Evolutionary conservation across 2,888 invertebrate genomes (phyloP), one percentile per base, ranked within the genome.

Genomic region (Andrena hattorfiana): DNA sequence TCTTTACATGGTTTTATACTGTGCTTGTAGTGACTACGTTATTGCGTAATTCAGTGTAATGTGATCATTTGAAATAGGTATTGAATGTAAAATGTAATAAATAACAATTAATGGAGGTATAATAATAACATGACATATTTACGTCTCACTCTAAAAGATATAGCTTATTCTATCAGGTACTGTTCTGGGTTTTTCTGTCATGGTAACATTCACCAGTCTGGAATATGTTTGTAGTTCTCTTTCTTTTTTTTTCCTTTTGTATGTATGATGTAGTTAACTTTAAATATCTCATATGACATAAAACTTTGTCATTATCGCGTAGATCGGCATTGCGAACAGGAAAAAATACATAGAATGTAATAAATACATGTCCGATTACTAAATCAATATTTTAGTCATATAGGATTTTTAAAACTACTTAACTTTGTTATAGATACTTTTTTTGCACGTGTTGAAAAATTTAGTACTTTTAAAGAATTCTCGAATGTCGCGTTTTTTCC

Each of bases 101-200:
- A 93, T 93, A 93, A 94, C 93, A 93, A 91, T 91, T 90, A 92
- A 90, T 92, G 92, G 91, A 93, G 92, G 92, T 93, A 93, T 90
- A 92, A 89, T 91, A 91, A 92, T 92, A 93, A 93, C 93, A 93
- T 91, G 93, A 93, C 93, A 93, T 93, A 90, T 89, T 90, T 92
- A 93, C 91, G 90, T 92, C 91, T 92, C 92, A 91, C 90, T 93
- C 92, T 93, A 93, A 93, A 92, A 90, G 91, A 93, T 93, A 93
- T 90, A 93, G 92, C 94, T 94, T 94, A 94, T 91, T 93, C 94
- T 94, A 94, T 94, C 94, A 94, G 94, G 94, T 94, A 94, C 94
- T 93, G 93, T 87, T 90, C 92, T 93, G 92, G 93, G 90, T 93
- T 93, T 89, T 90, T 93, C 91, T 94, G 93, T 94, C 94, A 94